Base-by-base conservation (phyloP, 2,888 invertebrate genomes). In the Megaustenia siamemsis region DNA sequence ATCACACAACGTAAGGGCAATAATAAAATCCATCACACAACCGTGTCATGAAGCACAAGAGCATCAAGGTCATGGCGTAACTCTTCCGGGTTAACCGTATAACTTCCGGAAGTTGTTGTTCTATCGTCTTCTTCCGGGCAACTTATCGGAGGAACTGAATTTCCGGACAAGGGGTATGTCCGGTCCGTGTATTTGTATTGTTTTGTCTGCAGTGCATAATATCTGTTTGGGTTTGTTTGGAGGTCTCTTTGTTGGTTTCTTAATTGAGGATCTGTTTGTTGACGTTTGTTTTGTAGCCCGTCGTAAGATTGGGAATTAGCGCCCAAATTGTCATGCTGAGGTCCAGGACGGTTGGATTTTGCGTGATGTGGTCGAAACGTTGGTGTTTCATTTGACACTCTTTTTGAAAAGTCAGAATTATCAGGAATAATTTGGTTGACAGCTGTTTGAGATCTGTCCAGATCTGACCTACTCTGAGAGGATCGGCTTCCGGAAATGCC, bases 31-130 rank as follows among this genome's bases (percentile, higher is more conserved):
- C n/a, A 60, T 32, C 21, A 73, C 10, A 73, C 73, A 1, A 87
- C 82, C 63, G 78, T 84, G 43, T 87, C 87, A 43, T 77, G 78
- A 38, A 84, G 84, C 68, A 85, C 83, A 18, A 86, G 77, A 2
- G 86, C 83, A 28, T 88, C 85, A 8, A 88, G 84, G n/a, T 88
- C 88, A 18, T 79, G 78, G 49, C 85, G 56, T 10, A 88, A 83
- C 38, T 88, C 88, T 18, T 88, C 88, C 1, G 86, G 80, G 56
- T 88, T 87, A 53, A 88, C 84, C 2, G 85, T 86, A 76, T 88
- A 88, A 66, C 88, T 88, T 2, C 88, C 88, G 0, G 87, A 87
- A 0, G 87, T 87, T n/a, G 87, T 87, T 49, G 87, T 87, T 21
- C 75, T 82, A 15, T 85, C 86, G 28, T 86, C 87, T 28, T 87